A percentile compares a stretch with the other conserved stretches of the same genome.
These are phyloP conservation scores for Leptinotarsa rubiginosa DNA, from an alignment of 2,888 invertebrate species.

Conservation along the genomic window DNA sequence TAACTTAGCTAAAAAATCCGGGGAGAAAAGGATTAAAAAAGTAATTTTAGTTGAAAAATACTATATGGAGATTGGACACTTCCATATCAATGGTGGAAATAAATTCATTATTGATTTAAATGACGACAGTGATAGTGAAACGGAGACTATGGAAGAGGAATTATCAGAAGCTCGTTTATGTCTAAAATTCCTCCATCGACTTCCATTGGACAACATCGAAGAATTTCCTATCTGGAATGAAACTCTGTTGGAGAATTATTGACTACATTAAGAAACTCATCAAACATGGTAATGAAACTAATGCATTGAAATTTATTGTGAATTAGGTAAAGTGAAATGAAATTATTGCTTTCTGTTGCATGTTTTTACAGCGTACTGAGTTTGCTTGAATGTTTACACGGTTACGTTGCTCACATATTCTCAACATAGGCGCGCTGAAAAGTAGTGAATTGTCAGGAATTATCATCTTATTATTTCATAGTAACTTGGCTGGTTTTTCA, in stretches of 20 bases:
- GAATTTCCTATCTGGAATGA: background rate
- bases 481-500: background rate
- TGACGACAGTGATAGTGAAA: too few relatives aligned
- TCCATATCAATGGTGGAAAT: too few relatives aligned
- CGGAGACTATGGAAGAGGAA: too few relatives aligned
- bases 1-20: too few relatives aligned
- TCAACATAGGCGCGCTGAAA: conserved; percentile 2
- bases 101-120: too few relatives aligned
- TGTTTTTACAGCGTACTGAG: conserved; percentile 10
- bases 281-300: background rate
- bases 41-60: too few relatives aligned
- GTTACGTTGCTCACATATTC: conserved; percentile 8
- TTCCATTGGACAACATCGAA: background rate
- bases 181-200: too few relatives aligned
- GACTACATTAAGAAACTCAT: background rate
- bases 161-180: too few relatives aligned
- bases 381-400: conserved; percentile 10
- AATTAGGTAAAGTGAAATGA: conserved; percentile 1
- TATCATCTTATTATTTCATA: background rate
- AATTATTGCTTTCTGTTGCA: conserved; percentile 16
- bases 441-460: background rate
- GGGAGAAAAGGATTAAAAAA: too few relatives aligned
- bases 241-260: background rate
- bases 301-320: conserved; percentile 6
- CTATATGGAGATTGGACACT: too few relatives aligned